Evolutionary conservation across 2,888 invertebrate species (phyloP), one percentile per base, ranked within the genome.

Genomic region (Yponomeuta evonymella): DNA sequence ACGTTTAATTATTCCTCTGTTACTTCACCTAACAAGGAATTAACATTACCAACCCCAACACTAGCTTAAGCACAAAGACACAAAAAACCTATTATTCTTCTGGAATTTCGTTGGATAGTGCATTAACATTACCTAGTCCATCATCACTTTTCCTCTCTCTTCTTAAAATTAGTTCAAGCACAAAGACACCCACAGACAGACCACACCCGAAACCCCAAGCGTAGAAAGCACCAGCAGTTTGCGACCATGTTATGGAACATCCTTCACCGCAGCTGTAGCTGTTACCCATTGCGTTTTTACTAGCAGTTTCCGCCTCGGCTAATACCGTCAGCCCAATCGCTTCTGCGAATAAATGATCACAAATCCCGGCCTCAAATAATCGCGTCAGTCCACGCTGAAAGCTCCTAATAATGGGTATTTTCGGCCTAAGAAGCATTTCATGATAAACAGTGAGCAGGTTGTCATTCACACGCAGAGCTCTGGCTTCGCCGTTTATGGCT

Each of bases 361-460:
- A 81, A 36, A 91, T 86, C 10, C 90, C 90, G n/a, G 83, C 81
- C 74, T 90, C 89, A 72, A 83, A 84, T 0, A 91, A 75, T n/a
- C 82, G 78, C 33, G 70, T 58, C 6, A 84, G 70, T 0, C 82
- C 74, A 4, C 76, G 77, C 15, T 80, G 77, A 67, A 89, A 79
- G 10, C 74, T 79, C 0, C 23, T 70, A 0, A 79, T 77, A 0
- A 89, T 72, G 2, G 76, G 71, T 72, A 80, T 80, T 15, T 81
- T 73, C 66, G 84, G 88, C 1, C 81, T 75, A 0, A 89, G 76
- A 23, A 87, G 48, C 82, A 91, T 90, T 74, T 90, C 88, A 62
- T 87, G 85, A 70, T 83, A 90, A 0, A 87, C 76, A 0, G 79
- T 80, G 0, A 90, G 12, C 11, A 89, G 69, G 67, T 83, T 84